Base-by-base conservation (phyloP, 2,797 vertebrate genomes). In the Pseudopleuronectes americanus region DNA sequence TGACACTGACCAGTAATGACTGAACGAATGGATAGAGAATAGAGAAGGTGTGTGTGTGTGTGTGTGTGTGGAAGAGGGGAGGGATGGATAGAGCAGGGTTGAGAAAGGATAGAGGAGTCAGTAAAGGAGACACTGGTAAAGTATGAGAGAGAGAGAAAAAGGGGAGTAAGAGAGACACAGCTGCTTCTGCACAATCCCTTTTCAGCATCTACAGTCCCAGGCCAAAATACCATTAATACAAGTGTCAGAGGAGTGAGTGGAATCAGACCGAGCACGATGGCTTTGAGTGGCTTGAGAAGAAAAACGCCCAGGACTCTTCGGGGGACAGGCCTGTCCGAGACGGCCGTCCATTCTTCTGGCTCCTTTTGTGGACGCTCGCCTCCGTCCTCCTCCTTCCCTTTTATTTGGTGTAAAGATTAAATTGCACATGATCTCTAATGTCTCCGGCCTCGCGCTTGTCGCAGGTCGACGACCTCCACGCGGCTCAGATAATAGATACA, bases 381-480 rank as follows among this genome's bases (percentile, higher is more conserved):
- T 80, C 77, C 84, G 7, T 85, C 73, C 78, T 85, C 76, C 71
- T 68, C 71, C 74, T 60, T 60, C 73, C 79, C 79, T 85, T 91
- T 96, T 95, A 96, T 96, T 98, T 96, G 96, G 96, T 96, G 96
- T 93, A 95, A 96, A 98, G 96, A 98, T 97, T 97, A 97, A 99
- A 99, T 97, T 97, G 96, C 97, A 96, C 96, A 96, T 96, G 95
- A 97, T 96, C 96, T 96, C 94, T 94, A 95, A 96, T 95, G 96
- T 97, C 94, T 95, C 93, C 84, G 91, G 96, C 91, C 89, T 93
- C 92, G 91, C 66, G 79, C 92, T 94, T 95, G 96, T 94, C 95
- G 94, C 90, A 96, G 97, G 97, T 97, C 96, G 75, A 38, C 90
- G 95, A 98, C 96, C 97, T 95, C 93, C 91, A 71, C 72, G 94